Evolutionary conservation across 2,113 vertebrate species (phyloP).

Genomic region (Cebidichthys violaceus): DNA sequence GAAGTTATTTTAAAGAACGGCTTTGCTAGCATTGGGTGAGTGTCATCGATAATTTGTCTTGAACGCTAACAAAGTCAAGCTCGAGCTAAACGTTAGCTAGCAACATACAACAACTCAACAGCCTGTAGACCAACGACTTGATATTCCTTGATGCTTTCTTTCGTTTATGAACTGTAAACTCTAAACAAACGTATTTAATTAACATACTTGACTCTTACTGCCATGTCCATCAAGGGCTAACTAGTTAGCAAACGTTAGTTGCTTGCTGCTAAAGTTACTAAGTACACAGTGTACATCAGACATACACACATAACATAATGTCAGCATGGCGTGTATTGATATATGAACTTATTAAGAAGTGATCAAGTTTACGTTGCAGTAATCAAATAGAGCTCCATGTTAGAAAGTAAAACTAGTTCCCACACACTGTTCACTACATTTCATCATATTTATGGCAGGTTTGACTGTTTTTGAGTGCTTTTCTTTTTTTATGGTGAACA

Average conservation of each 20-base stretch:
- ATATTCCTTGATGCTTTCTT: not conserved
- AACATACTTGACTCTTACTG: not conserved
- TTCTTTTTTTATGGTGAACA: not conserved
- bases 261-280: no score
- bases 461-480: not conserved
- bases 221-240: not conserved
- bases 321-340: not conserved
- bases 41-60: not conserved
- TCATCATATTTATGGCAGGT: not conserved
- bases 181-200: not conserved
- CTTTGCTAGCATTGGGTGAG: slow-evolving; percentile 30
- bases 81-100: not conserved
- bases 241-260: no score
- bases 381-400: not conserved
- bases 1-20: not conserved
- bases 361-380: not conserved
- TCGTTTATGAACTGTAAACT: not conserved
- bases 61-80: not conserved
- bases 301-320: not conserved
- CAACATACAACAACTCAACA: not conserved
- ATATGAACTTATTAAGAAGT: not conserved
- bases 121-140: no score
- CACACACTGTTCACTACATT: not conserved
- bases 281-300: no score
- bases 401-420: not conserved